Base-by-base conservation (phyloP, 2,888 invertebrate genomes). In the Uropetala carovei region DNA sequence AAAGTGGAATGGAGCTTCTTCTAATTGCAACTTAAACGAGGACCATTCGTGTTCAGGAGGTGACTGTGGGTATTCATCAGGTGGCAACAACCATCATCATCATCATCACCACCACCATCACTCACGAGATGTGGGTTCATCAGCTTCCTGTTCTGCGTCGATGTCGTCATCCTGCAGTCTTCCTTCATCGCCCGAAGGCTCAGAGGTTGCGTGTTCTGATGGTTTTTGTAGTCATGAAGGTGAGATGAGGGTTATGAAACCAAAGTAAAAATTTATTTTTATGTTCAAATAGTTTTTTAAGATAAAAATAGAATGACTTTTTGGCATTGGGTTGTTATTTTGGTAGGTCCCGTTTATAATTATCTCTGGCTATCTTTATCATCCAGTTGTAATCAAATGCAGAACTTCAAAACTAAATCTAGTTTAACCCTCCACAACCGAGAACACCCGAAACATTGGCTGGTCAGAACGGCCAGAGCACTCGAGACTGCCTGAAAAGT, bases 61-160 rank as follows among this genome's bases (percentile, higher is more conserved):
- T 68, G 98, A 98, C 95, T 98, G 97, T 94, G 98, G 98, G 81
- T 98, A 98, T 95, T 98, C 98, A 30, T 98, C 98, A 16, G 98
- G 98, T 93, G 97, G 97, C 93, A 97, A 97, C 94, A 97, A 97
- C 92, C 86, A 60, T 60, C 59, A 86, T 30, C 86, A 86, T 30
- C 89, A 89, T n/a, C 89, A 89, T 13, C 89, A 89, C 16, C 89
- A 89, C 68, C 89, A 64, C 64, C 64, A 89, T 43, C 64, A 89
- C n/a, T 60, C 89, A 11, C 60, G 89, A 64, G 89, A 89, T 9
- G 89, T 89, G 18, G 89, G 89, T 64, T 89, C 89, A 30, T 89
- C 89, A 30, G 89, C 89, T 64, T 89, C 89, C 91, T 96, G 96
- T 94, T 97, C 96, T 94, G 96, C 96, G 93, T 97, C 96, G 64